Base-by-base conservation (phyloP, 1,140 invertebrate species). In the Nilaparvata lugens region DNA sequence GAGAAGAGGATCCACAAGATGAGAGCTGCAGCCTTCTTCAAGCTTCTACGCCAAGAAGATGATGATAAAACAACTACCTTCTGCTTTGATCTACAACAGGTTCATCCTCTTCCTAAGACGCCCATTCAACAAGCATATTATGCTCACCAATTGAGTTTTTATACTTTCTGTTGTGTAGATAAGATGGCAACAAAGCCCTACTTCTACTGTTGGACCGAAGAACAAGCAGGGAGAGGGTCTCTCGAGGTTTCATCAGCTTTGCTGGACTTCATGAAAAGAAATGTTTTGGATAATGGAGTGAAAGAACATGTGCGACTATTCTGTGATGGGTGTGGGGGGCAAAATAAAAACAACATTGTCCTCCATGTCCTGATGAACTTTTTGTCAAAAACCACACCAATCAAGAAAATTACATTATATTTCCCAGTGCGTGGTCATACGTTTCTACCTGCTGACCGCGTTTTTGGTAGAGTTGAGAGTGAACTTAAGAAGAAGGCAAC, bases 361-460 rank as follows among this genome's bases (percentile, higher is more conserved):
- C 3, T 28, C 28, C 28, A 28, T 9, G 9, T 9, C 3, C 28
- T 28, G 28, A 28, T 28, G 9, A 4, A 28, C 9, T 28, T 28
- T 28, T 28, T 28, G 28, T 3, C 4, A 28, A 3, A 4, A 3
- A 28, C 28, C 9, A 9, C 9, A 4, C 4, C 9, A 28, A 28
- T 28, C 4, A 4, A 4, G 28, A 57, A 25, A 25, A 52, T 35
- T 24, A 42, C 16, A 18, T 31, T 19, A 23, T 48, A 35, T 52
- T 72, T 70, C 62, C 70, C 71, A 14, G 58, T 71, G 9, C 57
- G 56, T 4, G 68, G 69, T 2, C 69, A 71, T 53, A 67, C 58
- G 11, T 72, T 67, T 56, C 61, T 72, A n/a, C 68, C 68, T 0
- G 62, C 70, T 1, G 69, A 69, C 52, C 51, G 69, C 45, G 67